Conservation (phyloP, 2,888 invertebrate genomes). For the Autographa pulchrina region DNA sequence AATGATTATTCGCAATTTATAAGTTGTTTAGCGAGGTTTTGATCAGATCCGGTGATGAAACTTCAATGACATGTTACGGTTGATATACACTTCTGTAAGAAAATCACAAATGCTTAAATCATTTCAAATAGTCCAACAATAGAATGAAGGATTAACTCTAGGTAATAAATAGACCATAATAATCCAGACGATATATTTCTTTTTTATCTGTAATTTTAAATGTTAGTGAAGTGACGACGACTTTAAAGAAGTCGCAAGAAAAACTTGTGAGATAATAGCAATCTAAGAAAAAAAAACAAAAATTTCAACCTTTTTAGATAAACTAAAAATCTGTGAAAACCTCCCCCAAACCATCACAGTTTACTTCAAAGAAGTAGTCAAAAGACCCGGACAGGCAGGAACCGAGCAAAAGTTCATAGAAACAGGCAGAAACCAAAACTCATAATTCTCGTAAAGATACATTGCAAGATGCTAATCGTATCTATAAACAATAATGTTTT, state of each 20-base stretch:
- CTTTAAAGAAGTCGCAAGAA: too few species aligned
- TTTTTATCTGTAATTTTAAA: too few species aligned
- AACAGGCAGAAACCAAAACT: not conserved
- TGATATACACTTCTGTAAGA: not conserved
- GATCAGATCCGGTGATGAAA: constrained; percentile 31
- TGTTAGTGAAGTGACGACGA: too few species aligned
- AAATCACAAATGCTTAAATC: not conserved
- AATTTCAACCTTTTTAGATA: too few species aligned
- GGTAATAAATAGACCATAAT: too few species aligned
- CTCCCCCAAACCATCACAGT: too few species aligned
- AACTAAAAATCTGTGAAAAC: too few species aligned
- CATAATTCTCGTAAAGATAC: not conserved
- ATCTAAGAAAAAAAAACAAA: too few species aligned
- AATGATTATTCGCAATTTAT: constrained; percentile 48
- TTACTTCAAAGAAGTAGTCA: not conserved
- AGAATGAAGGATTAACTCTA: too few species aligned
- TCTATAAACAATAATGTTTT: not conserved
- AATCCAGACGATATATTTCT: too few species aligned
- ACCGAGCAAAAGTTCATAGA: not conserved
- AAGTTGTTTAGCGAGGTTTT: constrained; percentile 7
- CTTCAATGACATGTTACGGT: constrained; percentile 1
- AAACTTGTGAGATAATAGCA: too few species aligned
- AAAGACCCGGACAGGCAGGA: not conserved
- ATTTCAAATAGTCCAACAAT: not conserved
- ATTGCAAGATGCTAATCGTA: not conserved